These are phyloP conservation scores for Harpagus bidentatus DNA, from an alignment of 2,113 vertebrate species.

Conservation along the genomic window DNA sequence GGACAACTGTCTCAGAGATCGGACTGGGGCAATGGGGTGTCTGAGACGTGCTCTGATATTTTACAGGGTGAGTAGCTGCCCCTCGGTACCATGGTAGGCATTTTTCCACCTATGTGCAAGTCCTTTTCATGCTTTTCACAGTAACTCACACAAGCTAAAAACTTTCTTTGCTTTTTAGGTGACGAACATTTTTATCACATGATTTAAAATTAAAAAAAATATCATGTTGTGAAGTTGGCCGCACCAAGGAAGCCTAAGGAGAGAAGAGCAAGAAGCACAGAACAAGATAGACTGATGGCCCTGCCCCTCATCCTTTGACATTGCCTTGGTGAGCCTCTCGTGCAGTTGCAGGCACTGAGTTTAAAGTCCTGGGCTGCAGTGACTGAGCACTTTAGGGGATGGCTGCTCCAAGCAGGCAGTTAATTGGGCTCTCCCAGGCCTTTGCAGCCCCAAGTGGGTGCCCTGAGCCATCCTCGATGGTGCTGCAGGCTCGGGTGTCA, in stretches of 20 bases:
- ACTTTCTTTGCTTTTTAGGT: neutral
- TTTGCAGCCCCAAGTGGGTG: neutral
- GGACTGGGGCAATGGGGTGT: neutral
- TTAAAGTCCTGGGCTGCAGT: neutral
- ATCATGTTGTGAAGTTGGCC: neutral
- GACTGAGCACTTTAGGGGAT: neutral
- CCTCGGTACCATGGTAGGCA: neutral
- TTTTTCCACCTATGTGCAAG: neutral
- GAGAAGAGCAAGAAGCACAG: neutral
- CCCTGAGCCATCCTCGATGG: neutral
- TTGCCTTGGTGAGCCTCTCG: fast-evolving
- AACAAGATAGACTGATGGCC: fast-evolving
- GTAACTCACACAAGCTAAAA: neutral
- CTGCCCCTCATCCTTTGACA: neutral
- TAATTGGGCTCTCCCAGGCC: neutral
- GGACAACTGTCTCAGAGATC: neutral
- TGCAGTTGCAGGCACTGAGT: neutral
- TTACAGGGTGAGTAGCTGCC: neutral
- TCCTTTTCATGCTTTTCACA: neutral
- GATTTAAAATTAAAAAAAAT: neutral
- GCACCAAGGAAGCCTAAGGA: neutral
- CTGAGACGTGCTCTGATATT: neutral
- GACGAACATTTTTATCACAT: neutral
- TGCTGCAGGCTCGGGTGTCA: neutral
- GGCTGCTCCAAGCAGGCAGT: neutral